Conservation (phyloP, 1,140 invertebrate species). For the Coelopa frigida region DNA sequence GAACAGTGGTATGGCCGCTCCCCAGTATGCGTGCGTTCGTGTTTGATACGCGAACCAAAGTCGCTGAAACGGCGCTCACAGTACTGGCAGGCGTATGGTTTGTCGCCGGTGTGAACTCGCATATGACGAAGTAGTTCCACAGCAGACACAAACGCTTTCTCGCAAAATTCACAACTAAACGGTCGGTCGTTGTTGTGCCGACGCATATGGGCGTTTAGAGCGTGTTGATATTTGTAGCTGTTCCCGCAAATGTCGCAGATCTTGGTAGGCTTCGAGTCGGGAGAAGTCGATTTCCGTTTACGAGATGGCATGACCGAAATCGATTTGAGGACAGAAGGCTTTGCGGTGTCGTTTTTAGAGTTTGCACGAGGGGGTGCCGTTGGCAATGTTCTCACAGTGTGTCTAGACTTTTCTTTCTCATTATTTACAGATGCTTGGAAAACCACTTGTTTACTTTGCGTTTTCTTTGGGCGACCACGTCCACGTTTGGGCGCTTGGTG, state of each 20-base stretch:
- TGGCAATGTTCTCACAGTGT: not conserved
- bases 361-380: slow-evolving; percentile 5
- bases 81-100: slow-evolving; percentile 61
- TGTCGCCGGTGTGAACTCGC: slow-evolving; percentile 40
- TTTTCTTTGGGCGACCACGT: too few species aligned
- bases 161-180: slow-evolving; percentile 37
- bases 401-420: not conserved
- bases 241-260: slow-evolving; percentile 44
- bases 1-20: slow-evolving; percentile 64
- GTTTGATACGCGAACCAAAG: slow-evolving; percentile 53
- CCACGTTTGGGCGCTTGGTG: too few species aligned
- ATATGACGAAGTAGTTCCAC: slow-evolving; percentile 42
- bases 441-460: not conserved
- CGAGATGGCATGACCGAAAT: not conserved
- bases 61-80: slow-evolving; percentile 64
- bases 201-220: slow-evolving; percentile 39
- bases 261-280: slow-evolving; percentile 19
- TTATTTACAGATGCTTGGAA: not conserved
- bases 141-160: slow-evolving; percentile 40
- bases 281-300: slow-evolving; percentile 2
- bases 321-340: not conserved
- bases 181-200: slow-evolving; percentile 38
- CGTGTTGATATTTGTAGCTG: slow-evolving; percentile 41
- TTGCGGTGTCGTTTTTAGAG: slow-evolving; percentile 8
- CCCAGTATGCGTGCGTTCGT: slow-evolving; percentile 69